These are phyloP conservation scores for Cerastis leucographa DNA, from an alignment of 2,888 invertebrate genomes.

Conservation along the genomic window DNA sequence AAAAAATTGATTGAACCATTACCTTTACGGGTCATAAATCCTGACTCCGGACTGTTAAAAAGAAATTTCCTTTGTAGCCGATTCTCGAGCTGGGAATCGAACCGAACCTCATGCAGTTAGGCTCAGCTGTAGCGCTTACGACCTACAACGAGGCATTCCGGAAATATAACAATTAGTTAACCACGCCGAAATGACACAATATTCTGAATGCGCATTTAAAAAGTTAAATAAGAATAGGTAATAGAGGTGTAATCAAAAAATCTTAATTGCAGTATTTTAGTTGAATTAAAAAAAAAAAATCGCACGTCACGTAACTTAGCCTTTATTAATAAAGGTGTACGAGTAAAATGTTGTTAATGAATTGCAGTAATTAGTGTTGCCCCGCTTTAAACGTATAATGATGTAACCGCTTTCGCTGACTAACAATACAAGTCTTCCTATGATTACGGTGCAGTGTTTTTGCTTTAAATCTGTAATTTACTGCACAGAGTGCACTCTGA, in stretches of 20 bases:
- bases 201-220: constrained; percentile 31
- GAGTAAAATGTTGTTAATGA: constrained; percentile 67
- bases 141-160: neutral
- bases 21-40: neutral
- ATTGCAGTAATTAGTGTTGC: constrained; percentile 67
- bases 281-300: constrained; percentile 53
- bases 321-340: constrained; percentile 57
- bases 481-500: constrained; percentile 35
- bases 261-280: constrained; percentile 59
- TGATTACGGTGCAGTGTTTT: constrained; percentile 61
- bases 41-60: neutral
- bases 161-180: constrained; percentile 13
- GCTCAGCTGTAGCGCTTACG: neutral
- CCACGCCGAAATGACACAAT: constrained; percentile 26
- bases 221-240: constrained; percentile 53
- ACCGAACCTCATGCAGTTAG: neutral
- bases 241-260: constrained; percentile 55
- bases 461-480: constrained; percentile 39
- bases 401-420: constrained; percentile 66
- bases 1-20: no score
- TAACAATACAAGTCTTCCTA: constrained; percentile 63
- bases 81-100: neutral
- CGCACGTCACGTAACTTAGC: constrained; percentile 64
- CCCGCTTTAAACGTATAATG: constrained; percentile 62
- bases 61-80: neutral